These are phyloP conservation scores for Isoperla grammatica DNA, from an alignment of 2,888 invertebrate genomes.

Conservation along the genomic window DNA sequence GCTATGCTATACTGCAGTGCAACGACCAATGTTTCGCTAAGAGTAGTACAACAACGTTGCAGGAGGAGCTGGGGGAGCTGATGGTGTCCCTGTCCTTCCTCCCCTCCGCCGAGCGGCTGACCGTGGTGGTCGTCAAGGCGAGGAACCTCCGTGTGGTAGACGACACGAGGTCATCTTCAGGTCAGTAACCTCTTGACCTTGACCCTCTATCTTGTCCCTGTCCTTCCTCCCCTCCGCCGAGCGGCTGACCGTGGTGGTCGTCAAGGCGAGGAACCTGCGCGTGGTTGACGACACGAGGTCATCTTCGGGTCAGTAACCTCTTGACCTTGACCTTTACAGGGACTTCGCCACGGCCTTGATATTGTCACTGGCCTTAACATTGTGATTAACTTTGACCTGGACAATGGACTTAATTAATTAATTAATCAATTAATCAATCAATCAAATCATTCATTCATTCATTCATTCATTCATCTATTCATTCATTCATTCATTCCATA, in stretches of 20 bases:
- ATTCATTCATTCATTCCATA: too few relatives aligned
- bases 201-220: conserved; percentile 47
- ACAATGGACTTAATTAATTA: conserved; percentile 3
- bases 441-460: too few relatives aligned
- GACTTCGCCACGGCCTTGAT: background rate
- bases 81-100: conserved; percentile 53
- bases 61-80: conserved; percentile 50
- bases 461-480: too few relatives aligned
- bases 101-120: conserved; percentile 52
- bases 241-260: conserved; percentile 53
- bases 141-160: conserved; percentile 47
- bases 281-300: conserved; percentile 45
- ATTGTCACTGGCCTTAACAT: background rate
- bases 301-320: conserved; percentile 40
- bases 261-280: conserved; percentile 50
- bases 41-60: too few relatives aligned
- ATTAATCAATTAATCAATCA: too few relatives aligned
- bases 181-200: conserved; percentile 25
- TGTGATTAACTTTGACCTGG: conserved; percentile 9
- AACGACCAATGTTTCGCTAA: too few relatives aligned
- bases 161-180: conserved; percentile 44
- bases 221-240: conserved; percentile 53
- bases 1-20: too few relatives aligned
- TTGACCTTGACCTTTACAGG: background rate
- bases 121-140: conserved; percentile 54